A percentile compares a stretch with the other conserved stretches of the same genome.
These are phyloP conservation scores for Coracopsis vasa DNA, from an alignment of 2,113 vertebrate species.

Conservation along the genomic window DNA sequence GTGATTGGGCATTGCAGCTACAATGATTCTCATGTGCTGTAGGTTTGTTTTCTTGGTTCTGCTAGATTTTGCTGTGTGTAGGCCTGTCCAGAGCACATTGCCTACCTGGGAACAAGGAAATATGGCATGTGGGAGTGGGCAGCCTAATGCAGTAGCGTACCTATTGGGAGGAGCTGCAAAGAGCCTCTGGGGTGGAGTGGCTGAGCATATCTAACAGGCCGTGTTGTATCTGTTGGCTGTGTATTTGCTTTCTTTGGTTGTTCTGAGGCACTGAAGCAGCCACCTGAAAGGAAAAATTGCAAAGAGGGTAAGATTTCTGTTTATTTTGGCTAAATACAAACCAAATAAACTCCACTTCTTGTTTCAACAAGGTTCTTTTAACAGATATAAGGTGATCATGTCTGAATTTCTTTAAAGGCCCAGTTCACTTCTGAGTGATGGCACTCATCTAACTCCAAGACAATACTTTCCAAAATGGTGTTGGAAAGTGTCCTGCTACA, in stretches of 20 bases:
- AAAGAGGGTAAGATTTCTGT: background rate
- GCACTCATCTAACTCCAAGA: background rate
- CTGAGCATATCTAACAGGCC: background rate
- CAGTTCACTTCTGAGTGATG: background rate
- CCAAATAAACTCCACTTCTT: background rate
- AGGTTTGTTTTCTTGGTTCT: background rate
- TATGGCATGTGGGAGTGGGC: background rate
- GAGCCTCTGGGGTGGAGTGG: background rate
- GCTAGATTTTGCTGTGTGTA: background rate
- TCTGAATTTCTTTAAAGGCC: background rate
- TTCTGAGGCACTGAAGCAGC: background rate
- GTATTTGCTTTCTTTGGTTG: background rate
- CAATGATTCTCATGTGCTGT: background rate
- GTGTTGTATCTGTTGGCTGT: background rate
- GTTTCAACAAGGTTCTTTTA: background rate
- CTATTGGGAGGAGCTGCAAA: background rate
- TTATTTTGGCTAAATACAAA: background rate
- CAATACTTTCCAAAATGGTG: background rate
- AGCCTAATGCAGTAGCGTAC: background rate
- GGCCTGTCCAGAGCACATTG: background rate
- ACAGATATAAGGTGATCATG: background rate
- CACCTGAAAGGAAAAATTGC: background rate
- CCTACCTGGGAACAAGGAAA: background rate
- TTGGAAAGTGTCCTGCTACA: background rate
- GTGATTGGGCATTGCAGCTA: background rate